Conservation (phyloP, 2,888 invertebrate species). For the Dolomedes plantarius region DNA sequence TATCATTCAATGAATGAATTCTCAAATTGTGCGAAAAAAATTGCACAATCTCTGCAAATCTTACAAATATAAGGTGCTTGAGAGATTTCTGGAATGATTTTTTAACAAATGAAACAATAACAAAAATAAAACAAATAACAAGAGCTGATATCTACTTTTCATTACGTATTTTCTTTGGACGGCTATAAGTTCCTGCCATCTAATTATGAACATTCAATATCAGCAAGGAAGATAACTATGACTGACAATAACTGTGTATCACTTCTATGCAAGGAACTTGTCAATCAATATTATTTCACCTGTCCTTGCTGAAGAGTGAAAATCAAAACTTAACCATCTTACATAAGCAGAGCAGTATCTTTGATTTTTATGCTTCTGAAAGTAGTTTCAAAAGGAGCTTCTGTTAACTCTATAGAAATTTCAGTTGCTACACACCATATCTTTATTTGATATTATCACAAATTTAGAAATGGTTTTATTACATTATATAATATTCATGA, state of each 20-base stretch:
- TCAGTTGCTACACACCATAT: no score
- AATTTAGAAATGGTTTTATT: no score
- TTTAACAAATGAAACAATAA: constrained; percentile 35
- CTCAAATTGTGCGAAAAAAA: constrained; percentile 11
- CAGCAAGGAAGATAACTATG: constrained; percentile 13
- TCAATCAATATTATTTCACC: not conserved
- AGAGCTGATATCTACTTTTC: constrained; percentile 39
- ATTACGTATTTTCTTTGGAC: constrained; percentile 63
- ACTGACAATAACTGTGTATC: constrained; percentile 35
- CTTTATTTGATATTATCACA: no score
- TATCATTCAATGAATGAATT: not conserved
- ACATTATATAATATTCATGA: no score
- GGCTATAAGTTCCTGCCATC: constrained; percentile 63
- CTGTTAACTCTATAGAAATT: no score
- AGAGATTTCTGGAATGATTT: constrained; percentile 65
- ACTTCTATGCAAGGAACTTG: constrained; percentile 47
- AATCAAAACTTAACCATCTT: not conserved
- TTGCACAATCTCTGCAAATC: constrained; percentile 25
- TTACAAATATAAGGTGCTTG: constrained; percentile 55
- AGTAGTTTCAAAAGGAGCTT: no score
- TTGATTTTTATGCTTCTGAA: not conserved
- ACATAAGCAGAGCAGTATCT: not conserved
- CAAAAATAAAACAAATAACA: constrained; percentile 30
- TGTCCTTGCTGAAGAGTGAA: not conserved
- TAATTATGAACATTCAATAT: constrained; percentile 18